Percentiles rank a stretch among this genome's conserved stretches.
Evolutionary conservation across 2,797 vertebrate species (phyloP).

Genomic region (Coendou prehensilis): DNA sequence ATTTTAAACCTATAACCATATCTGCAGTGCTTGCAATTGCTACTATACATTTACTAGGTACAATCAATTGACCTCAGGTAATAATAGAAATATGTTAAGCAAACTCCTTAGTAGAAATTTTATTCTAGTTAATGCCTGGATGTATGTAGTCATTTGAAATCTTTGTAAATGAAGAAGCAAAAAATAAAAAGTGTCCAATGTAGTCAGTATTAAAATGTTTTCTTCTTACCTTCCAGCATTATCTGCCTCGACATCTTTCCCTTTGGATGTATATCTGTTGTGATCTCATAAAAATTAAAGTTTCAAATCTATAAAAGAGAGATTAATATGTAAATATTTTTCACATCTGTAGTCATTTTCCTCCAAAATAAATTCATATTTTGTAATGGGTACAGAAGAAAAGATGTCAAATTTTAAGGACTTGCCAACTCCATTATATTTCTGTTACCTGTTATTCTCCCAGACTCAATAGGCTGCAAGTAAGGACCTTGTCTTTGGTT

Average conservation of each 20-base stretch:
- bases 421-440: background rate
- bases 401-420: background rate
- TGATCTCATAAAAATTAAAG: background rate
- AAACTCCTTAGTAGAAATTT: conserved; percentile 1
- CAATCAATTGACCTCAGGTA: background rate
- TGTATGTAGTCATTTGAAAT: background rate
- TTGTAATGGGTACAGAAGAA: background rate
- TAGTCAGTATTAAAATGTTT: background rate
- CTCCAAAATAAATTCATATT: background rate
- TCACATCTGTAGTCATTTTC: background rate
- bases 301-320: background rate
- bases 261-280: background rate
- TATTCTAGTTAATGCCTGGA: background rate
- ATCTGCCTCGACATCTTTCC: background rate
- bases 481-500: background rate
- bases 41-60: conserved; percentile 21
- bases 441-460: background rate
- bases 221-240: background rate
- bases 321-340: background rate
- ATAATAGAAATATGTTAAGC: background rate
- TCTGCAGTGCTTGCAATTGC: background rate
- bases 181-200: background rate
- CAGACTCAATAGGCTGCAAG: background rate
- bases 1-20: background rate
- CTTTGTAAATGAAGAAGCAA: conserved; percentile 13